Evolutionary conservation across 2,113 vertebrate species (phyloP), one percentile per base, ranked within the genome.

Genomic region (Agapornis roseicollis): DNA sequence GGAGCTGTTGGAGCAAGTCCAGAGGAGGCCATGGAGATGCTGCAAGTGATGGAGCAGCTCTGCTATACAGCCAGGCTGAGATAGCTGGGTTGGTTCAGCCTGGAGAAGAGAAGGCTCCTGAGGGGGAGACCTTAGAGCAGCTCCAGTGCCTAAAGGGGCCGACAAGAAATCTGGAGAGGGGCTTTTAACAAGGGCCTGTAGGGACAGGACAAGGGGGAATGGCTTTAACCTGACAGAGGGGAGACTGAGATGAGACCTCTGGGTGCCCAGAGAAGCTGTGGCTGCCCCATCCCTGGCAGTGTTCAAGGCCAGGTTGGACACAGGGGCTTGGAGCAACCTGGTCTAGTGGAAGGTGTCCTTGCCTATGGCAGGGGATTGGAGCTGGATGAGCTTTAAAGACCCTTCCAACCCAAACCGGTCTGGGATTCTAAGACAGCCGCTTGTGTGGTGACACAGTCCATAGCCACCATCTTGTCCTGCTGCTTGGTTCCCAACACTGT

Each of bases 381-480:
- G 4, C 20, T 15, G 13, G 33, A 0, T n/a, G 33, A 58, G 33
- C 56, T 58, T 35, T 58, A 35, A 58, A 9, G 13, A n/a, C 33
- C 20, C 33, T 58, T 58, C 6, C 33, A 58, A 23, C 33, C 33
- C 33, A 35, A 58, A 58, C 33, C 56, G 24, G 4, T n/a, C 13
- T 58, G 56, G 9, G 56, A 24, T 58, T 58, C 56, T 35, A 35
- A 35, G 56, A 7, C 56, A 58, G 55, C 20, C 55, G 13, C 19
- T 58, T 24, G 0, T 63, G 24, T 1, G 1, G 24, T 44, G 50
- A 13, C 33, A 10, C 12, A 6, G 17, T 11, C n/a, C 0, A 3
- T 27, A 29, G 33, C 41, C 64, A 72, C 66, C 23, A 6, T 55
- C 23, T 56, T 41, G 35, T 60, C 28, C 47, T 6, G 2, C 25